Percentiles rank a stretch among this genome's conserved stretches.
These are phyloP conservation scores for Parotocinclus haroldoi DNA, from an alignment of 2,797 vertebrate genomes.

Conservation along the genomic window DNA sequence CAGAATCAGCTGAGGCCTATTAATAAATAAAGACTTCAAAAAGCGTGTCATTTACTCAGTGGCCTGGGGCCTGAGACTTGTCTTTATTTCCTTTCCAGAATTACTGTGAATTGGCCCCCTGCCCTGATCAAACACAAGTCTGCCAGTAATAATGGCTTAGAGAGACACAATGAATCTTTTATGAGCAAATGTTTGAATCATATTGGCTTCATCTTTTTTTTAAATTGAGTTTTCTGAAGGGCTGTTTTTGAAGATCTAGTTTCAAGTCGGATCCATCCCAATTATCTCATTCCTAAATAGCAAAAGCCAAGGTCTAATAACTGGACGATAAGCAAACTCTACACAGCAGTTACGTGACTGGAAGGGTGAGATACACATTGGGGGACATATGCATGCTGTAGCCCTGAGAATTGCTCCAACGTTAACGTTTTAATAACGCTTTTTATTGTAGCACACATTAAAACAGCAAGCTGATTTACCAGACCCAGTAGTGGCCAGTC, in stretches of 20 bases:
- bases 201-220: slow-evolving; percentile 49
- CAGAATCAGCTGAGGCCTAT: slow-evolving; percentile 64
- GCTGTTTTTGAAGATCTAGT: slow-evolving; percentile 24
- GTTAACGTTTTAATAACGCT: no score
- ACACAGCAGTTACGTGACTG: no score
- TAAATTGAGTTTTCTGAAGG: slow-evolving; percentile 36
- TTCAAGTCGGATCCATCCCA: slow-evolving; percentile 1
- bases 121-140: slow-evolving; percentile 40
- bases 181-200: slow-evolving; percentile 62
- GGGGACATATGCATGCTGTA: no score
- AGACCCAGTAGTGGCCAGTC: no score
- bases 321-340: no score
- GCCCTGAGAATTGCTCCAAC: no score
- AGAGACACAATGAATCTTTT: slow-evolving; percentile 60
- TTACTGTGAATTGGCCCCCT: slow-evolving; percentile 37
- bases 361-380: no score
- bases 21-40: slow-evolving; percentile 66
- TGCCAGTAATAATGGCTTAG: slow-evolving; percentile 34
- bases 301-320: background rate
- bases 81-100: slow-evolving; percentile 38
- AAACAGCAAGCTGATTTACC: no score
- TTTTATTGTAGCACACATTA: no score
- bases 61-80: slow-evolving; percentile 18
- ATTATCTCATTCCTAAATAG: background rate
- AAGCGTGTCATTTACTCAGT: slow-evolving; percentile 30